These are phyloP conservation scores for Dicyrtoma fusca DNA, from an alignment of 2,888 invertebrate species.

Conservation along the genomic window DNA sequence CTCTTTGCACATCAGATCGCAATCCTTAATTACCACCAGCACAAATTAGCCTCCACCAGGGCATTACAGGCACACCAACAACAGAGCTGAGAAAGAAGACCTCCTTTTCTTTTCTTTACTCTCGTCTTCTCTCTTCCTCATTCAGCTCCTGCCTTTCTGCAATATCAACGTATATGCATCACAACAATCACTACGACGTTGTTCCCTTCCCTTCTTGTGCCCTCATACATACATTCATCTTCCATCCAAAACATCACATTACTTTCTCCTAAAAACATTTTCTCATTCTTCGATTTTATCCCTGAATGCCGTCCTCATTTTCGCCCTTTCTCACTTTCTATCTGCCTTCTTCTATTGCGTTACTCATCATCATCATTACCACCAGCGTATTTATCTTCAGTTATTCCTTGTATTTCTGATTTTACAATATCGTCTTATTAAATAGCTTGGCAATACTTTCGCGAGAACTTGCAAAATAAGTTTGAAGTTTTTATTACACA, in stretches of 20 bases:
- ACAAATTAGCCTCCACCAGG: constrained; percentile 44
- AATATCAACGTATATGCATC: background rate
- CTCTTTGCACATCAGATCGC: constrained; percentile 40
- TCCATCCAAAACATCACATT: constrained; percentile 41
- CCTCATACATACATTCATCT: constrained; percentile 36
- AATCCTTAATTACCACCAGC: constrained; percentile 51
- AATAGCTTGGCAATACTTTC: no score
- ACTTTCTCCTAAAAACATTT: constrained; percentile 21
- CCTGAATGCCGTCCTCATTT: constrained; percentile 28
- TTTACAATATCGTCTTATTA: background rate
- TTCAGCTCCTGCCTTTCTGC: background rate
- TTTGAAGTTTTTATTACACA: no score
- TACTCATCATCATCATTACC: background rate
- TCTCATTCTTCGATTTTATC: constrained; percentile 33
- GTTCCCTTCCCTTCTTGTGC: constrained; percentile 21
- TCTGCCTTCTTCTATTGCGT: background rate
- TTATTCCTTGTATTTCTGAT: background rate
- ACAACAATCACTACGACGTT: constrained; percentile 11
- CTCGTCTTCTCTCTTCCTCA: constrained; percentile 32
- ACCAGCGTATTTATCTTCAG: constrained; percentile 4
- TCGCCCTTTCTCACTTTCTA: constrained; percentile 20
- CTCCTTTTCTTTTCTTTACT: constrained; percentile 28
- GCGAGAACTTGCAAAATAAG: no score
- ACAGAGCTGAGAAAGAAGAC: constrained; percentile 27
- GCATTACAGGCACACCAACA: constrained; percentile 30